Percentiles rank a stretch among this genome's conserved stretches.
phyloP scores from a whole-genome alignment of 2,797 vertebrate species.

The Anomalospiza imberbis region DNA sequence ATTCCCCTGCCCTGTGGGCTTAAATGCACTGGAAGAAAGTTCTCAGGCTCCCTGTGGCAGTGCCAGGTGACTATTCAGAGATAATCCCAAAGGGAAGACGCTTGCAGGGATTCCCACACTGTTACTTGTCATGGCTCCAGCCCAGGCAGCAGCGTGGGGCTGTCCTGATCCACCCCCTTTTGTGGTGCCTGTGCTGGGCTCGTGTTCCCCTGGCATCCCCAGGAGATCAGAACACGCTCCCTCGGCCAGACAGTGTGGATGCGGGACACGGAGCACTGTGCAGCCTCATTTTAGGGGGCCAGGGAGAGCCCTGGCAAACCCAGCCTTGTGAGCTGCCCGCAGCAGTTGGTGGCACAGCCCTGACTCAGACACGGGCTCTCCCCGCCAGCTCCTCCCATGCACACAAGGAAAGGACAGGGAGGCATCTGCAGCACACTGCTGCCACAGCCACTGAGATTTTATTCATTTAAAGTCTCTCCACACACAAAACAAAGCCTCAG shows the following conservation, averaged over 20 bases:
- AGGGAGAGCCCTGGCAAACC: neutral
- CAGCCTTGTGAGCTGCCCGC: fast-evolving
- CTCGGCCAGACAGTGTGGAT: fast-evolving
- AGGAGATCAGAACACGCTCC: fast-evolving
- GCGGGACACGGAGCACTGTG: fast-evolving
- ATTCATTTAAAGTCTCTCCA: neutral
- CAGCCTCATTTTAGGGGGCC: neutral
- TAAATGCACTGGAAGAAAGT: neutral
- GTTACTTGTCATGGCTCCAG: neutral
- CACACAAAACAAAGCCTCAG: fast-evolving
- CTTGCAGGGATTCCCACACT: neutral
- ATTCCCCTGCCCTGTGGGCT: neutral
- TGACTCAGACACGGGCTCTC: fast-evolving
- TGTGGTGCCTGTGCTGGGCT: neutral
- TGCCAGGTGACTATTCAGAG: neutral
- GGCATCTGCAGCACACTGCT: neutral
- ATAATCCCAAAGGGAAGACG: fast-evolving
- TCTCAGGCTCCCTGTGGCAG: fast-evolving
- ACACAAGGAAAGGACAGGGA: neutral
- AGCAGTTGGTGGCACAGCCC: neutral
- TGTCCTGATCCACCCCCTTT: fast-evolving
- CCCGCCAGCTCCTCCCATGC: neutral
- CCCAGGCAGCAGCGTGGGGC: neutral
- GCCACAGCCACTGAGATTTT: neutral
- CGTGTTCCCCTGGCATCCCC: neutral